Conservation (phyloP, 2,797 vertebrate genomes). For the Typhlichthys subterraneus region DNA sequence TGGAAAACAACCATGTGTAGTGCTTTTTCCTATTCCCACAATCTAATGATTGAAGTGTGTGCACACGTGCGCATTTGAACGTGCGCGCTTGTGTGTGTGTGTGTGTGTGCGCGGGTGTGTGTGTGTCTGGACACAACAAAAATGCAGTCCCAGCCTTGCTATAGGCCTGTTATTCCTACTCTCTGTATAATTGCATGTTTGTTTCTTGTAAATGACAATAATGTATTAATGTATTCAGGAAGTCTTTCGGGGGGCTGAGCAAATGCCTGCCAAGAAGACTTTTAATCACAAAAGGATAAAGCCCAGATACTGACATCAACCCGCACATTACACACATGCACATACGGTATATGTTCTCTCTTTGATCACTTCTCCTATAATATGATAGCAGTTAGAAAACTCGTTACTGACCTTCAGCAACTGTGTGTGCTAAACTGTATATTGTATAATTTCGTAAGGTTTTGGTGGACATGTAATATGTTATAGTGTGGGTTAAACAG, state of each 20-base stretch:
- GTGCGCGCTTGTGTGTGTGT: constrained; percentile 14
- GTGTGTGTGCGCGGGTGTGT: constrained; percentile 8
- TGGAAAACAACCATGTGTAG: too few relatives aligned
- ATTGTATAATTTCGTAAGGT: too few relatives aligned
- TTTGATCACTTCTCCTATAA: too few relatives aligned
- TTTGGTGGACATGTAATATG: too few relatives aligned
- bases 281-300: constrained; percentile 58
- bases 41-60: constrained; percentile 2
- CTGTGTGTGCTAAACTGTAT: neutral
- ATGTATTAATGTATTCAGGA: constrained; percentile 71
- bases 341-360: neutral
- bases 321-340: constrained; percentile 24
- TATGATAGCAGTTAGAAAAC: constrained; percentile 7
- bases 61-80: too few relatives aligned
- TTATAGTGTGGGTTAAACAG: too few relatives aligned
- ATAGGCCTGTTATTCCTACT: constrained; percentile 41
- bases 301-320: constrained; percentile 46
- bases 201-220: constrained; percentile 70
- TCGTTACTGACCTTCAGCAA: constrained; percentile 9
- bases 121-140: constrained; percentile 23
- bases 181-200: constrained; percentile 60
- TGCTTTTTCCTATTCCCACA: too few relatives aligned
- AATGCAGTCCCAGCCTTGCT: constrained; percentile 24
- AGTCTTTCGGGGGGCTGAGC: constrained; percentile 50
- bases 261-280: constrained; percentile 59